Percentiles rank a stretch among this genome's conserved stretches.
Conservation (phyloP, 1,140 invertebrate genomes). For the Drosophila varians region DNA sequence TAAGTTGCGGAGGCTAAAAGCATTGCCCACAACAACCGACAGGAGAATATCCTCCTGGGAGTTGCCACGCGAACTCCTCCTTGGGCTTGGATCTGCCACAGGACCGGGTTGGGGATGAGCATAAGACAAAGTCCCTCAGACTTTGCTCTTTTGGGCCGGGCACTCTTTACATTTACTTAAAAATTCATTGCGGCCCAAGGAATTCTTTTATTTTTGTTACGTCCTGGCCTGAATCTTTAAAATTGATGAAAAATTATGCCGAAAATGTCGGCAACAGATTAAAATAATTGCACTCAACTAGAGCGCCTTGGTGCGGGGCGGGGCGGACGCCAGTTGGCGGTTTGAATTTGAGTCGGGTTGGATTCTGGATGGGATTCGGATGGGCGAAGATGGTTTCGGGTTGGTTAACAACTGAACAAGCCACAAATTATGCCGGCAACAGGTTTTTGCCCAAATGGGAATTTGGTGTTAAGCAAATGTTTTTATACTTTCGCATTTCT, state of each 20-base stretch:
- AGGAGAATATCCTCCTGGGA: conserved; percentile 63
- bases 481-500: conserved; percentile 49
- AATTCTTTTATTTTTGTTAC: conserved; percentile 72
- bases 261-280: conserved; percentile 74
- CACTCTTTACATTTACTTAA: conserved; percentile 76
- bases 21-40: conserved; percentile 53
- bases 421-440: conserved; percentile 63
- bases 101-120: not conserved
- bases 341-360: not conserved
- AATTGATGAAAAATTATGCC: conserved; percentile 77
- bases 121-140: not conserved
- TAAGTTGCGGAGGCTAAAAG: conserved; percentile 70
- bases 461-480: conserved; percentile 49
- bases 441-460: conserved; percentile 64
- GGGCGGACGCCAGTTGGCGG: too few relatives aligned
- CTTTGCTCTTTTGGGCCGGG: conserved; percentile 19
- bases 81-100: conserved; percentile 4
- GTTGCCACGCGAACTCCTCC: conserved; percentile 56
- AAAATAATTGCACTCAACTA: conserved; percentile 67
- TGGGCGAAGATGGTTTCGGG: conserved; percentile 8
- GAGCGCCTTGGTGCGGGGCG: not conserved
- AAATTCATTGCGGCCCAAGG: conserved; percentile 75
- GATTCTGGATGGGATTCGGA: not conserved
- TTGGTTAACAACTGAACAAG: conserved; percentile 26
- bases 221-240: conserved; percentile 28